Evolutionary conservation across 2,113 vertebrate genomes (phyloP), one percentile per base, ranked within the genome.

Genomic region (Chaetodon auriga): DNA sequence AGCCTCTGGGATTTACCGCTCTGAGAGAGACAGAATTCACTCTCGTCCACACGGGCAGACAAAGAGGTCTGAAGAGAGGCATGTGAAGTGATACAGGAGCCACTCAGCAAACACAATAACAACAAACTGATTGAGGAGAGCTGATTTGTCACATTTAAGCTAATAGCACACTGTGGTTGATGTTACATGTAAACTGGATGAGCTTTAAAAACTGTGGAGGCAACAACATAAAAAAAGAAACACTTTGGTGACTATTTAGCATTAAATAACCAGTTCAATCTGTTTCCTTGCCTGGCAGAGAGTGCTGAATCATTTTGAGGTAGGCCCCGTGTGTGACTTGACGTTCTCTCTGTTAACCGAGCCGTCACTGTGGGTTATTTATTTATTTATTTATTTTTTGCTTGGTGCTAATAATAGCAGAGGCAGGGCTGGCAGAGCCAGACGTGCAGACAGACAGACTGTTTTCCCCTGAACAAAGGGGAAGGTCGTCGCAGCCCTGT

Each of bases 381-480:
- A n/a, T n/a, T 30, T 18, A 74, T 48, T 74, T 57, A 76, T 78
- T 55, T 78, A 66, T n/a, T 57, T 25, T 25, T 8, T 23, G 46
- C 60, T 69, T 14, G 2, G 46, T 74, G 84, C 92, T 94, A 95
- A 92, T 92, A 92, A 94, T 94, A 93, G 92, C 86, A 58, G 70
- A 85, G 81, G 53, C 77, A 78, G 66, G 85, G 74, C 21, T 70
- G 21, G 75, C 70, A 73, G 80, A 90, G 71, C 54, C 82, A 89
- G 87, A 84, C 71, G 86, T 60, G 23, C 82, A 85, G 85, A 54
- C 81, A 85, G 68, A 69, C 75, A 80, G 83, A 81, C 49, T n/a
- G 68, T 83, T 53, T 69, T 53, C 51, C 53, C 46, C 78, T 43
- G 58, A 85, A 88, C 72, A 89, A 86, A 89, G 82, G 64, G 12